These are phyloP conservation scores for Todiramphus chloris DNA, from an alignment of 2,113 vertebrate genomes.

Conservation along the genomic window DNA sequence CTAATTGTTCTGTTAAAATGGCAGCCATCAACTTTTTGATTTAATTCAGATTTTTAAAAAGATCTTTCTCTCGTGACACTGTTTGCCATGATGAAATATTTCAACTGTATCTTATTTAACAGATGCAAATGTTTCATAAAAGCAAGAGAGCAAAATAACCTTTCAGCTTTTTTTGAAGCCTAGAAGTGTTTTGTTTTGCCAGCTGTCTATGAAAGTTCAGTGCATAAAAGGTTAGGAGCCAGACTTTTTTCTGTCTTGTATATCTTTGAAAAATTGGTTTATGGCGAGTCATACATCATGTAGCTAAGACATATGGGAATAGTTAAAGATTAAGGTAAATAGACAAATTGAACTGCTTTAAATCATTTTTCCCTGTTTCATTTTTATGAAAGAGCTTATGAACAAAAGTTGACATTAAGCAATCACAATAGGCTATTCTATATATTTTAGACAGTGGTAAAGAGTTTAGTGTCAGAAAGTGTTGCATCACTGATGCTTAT, in stretches of 20 bases:
- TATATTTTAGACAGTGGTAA: slow-evolving; percentile 84
- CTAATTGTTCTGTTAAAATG: slow-evolving; percentile 13
- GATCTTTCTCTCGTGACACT: not conserved
- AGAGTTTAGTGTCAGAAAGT: slow-evolving; percentile 85
- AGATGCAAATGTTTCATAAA: slow-evolving; percentile 54
- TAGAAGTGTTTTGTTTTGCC: slow-evolving; percentile 75
- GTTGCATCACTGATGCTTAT: slow-evolving; percentile 78
- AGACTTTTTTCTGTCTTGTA: slow-evolving; percentile 79
- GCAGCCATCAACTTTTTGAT: not conserved
- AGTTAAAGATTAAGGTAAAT: slow-evolving; percentile 86
- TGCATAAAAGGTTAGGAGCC: slow-evolving; percentile 78
- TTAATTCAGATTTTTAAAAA: not conserved
- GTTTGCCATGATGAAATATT: slow-evolving; percentile 25
- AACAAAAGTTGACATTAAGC: slow-evolving; percentile 82
- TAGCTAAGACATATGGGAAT: slow-evolving; percentile 82
- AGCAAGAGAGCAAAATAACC: slow-evolving; percentile 56
- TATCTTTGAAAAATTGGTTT: slow-evolving; percentile 84
- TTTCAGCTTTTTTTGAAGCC: slow-evolving; percentile 47
- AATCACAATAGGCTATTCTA: slow-evolving; percentile 78
- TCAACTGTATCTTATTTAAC: slow-evolving; percentile 14
- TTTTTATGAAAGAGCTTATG: slow-evolving; percentile 82
- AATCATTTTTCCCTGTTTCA: slow-evolving; percentile 82
- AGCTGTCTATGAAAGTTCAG: slow-evolving; percentile 78
- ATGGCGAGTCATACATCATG: slow-evolving; percentile 81
- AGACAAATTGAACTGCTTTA: slow-evolving; percentile 86